Base-by-base conservation (phyloP, 2,888 invertebrate genomes). In the Griposia aprilina region DNA sequence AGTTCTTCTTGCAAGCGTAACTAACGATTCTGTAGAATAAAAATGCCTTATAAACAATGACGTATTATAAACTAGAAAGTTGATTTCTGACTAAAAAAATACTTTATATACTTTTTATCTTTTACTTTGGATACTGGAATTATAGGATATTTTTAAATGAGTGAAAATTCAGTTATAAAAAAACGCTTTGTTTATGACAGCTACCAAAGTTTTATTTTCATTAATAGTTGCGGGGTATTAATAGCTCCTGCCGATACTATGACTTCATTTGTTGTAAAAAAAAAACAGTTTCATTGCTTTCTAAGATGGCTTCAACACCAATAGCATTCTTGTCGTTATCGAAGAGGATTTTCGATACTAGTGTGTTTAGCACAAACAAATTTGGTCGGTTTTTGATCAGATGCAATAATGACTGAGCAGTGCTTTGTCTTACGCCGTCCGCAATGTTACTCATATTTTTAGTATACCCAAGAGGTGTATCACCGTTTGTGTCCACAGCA, bases 311-410 rank as follows among this genome's bases (percentile, higher is more conserved):
- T 84, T 95, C 93, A 2, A 97, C 95, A 0, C 97, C 97, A 1
- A 84, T 88, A 0, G 96, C 96, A 30, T 95, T 96, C 1, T 94
- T 94, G 23, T 91, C 41, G 0, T 91, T 91, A 87, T 97, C 96
- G 59, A 97, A 96, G 15, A 97, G 78, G 23, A 97, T 90, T 80
- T 94, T 94, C 0, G 93, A 95, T 0, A 95, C 97, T 20, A 94
- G 89, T 0, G 97, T 94, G 81, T 97, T 90, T 69, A 94, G 85
- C 0, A 96, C 88, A 41, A 91, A 86, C 15, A 96, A 87, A 83
- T 96, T 96, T 0, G 81, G 50, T 30, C 94, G 88, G 0, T 82
- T 90, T 93, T 0, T 45, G 45, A 90, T 80, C 0, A 90, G 90
- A 0, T 91, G 82, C 1, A 97, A 89, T 84, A 95, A 98, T 68